Evolutionary conservation across 2,113 vertebrate genomes (phyloP).

Genomic region (Eonycteris spelaea): DNA sequence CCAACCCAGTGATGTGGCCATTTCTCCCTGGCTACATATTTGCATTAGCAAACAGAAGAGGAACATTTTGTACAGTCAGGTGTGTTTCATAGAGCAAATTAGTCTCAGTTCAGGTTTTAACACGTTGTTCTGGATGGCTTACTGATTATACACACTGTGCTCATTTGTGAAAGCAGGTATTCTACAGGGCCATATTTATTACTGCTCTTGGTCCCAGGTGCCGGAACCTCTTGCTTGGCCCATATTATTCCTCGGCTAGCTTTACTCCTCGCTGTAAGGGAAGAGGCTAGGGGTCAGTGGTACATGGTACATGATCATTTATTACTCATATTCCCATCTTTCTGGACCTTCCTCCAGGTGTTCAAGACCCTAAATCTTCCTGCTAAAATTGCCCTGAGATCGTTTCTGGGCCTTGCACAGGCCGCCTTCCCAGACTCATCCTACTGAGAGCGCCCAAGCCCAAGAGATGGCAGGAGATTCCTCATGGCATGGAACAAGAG

Average conservation of each 20-base stretch:
- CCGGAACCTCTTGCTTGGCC: no score
- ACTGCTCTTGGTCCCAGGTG: no score
- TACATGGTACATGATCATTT: accelerated
- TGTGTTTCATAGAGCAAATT: not conserved
- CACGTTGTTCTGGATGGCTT: not conserved
- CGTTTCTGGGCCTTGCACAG: not conserved
- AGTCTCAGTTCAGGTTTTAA: not conserved
- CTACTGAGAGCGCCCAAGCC: not conserved
- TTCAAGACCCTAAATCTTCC: not conserved
- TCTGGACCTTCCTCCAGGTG: not conserved
- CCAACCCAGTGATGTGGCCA: no score
- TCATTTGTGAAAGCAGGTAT: not conserved
- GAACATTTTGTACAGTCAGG: not conserved
- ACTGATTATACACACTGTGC: not conserved
- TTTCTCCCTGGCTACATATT: not conserved
- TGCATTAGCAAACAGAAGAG: not conserved
- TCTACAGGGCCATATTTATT: not conserved
- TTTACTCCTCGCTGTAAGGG: no score
- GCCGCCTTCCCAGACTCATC: not conserved
- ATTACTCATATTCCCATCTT: not conserved
- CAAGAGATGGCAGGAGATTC: not conserved
- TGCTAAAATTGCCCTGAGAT: not conserved
- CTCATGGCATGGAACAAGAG: not conserved
- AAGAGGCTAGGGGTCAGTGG: accelerated
- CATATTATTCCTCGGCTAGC: not conserved